These are phyloP conservation scores for Gastrophryne carolinensis DNA, from an alignment of 2,797 vertebrate species.

Conservation along the genomic window DNA sequence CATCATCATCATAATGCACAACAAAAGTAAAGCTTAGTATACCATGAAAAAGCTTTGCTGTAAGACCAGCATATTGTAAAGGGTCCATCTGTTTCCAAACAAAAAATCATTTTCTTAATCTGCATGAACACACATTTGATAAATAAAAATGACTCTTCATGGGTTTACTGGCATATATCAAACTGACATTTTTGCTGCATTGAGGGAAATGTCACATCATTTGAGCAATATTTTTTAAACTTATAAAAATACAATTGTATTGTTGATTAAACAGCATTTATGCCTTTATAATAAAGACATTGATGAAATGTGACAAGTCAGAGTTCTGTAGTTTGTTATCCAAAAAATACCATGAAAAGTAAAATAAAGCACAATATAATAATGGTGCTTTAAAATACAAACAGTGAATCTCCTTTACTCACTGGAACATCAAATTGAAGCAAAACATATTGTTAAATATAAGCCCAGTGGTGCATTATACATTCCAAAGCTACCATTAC, in stretches of 20 bases:
- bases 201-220: conserved; percentile 47
- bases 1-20: conserved; percentile 34
- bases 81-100: conserved; percentile 41
- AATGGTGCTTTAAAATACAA: background rate
- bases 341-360: conserved; percentile 21
- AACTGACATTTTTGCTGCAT: conserved; percentile 47
- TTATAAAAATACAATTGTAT: conserved; percentile 47
- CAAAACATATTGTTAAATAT: background rate
- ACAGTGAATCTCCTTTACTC: background rate
- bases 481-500: too few species aligned
- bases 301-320: conserved; percentile 42
- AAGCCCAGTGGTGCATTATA: background rate
- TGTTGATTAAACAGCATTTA: conserved; percentile 47
- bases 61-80: conserved; percentile 43
- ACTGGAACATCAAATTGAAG: background rate
- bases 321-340: conserved; percentile 24
- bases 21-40: conserved; percentile 11
- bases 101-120: conserved; percentile 33
- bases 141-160: conserved; percentile 51
- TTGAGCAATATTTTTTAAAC: conserved; percentile 46
- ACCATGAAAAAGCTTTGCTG: conserved; percentile 39
- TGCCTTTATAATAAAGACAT: conserved; percentile 42
- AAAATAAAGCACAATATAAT: conserved; percentile 11
- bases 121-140: conserved; percentile 51
- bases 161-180: conserved; percentile 49